phyloP scores from a whole-genome alignment of 2,113 vertebrate genomes.

The Ancistrus triradiatus region DNA sequence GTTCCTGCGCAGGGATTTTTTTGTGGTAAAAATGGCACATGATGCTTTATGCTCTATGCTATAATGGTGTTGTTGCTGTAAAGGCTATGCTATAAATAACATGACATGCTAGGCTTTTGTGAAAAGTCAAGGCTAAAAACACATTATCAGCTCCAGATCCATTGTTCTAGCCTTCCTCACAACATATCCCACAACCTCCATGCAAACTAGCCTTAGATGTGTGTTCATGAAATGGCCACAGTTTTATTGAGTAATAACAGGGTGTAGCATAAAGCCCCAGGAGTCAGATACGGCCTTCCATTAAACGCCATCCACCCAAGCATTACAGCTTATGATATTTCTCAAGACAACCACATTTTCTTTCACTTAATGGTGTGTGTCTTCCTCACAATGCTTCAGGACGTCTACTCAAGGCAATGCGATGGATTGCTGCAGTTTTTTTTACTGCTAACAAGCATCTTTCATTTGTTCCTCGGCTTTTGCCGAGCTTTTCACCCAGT shows the following conservation, averaged over 20 bases:
- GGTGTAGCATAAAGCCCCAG: background rate
- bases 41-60: too few species aligned
- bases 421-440: background rate
- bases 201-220: background rate
- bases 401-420: background rate
- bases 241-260: constrained; percentile 9
- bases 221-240: background rate
- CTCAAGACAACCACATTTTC: constrained; percentile 10
- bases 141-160: too few species aligned
- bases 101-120: too few species aligned
- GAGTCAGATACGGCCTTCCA: constrained; percentile 13
- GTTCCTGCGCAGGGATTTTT: too few species aligned
- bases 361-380: constrained; percentile 1
- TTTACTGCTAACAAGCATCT: constrained; percentile 15
- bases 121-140: too few species aligned
- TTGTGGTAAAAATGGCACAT: too few species aligned
- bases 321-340: background rate
- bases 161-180: background rate
- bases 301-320: constrained; percentile 8
- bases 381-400: constrained; percentile 1
- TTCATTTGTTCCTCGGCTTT: constrained; percentile 4
- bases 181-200: background rate
- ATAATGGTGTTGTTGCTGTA: too few species aligned
- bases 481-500: background rate
- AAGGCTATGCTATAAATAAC: too few species aligned